Base-by-base conservation (phyloP, 2,888 invertebrate genomes). In the Megalurothrips usitatus region DNA sequence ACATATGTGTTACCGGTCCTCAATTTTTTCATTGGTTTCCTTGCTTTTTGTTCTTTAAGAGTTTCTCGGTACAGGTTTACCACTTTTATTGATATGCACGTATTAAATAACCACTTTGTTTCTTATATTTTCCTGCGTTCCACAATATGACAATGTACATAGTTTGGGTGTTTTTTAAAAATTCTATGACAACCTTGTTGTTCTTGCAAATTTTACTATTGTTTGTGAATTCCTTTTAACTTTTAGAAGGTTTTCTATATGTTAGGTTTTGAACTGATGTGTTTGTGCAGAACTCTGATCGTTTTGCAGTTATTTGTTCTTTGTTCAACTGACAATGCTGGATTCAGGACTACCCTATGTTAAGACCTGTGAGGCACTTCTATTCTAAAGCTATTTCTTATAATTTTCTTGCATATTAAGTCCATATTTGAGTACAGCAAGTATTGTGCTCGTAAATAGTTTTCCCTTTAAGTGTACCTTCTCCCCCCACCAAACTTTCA, bases 131-230 rank as follows among this genome's bases (percentile, higher is more conserved):
- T 58, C 58, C 58, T 58, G 58, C 17, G n/a, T 58, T 58, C 58
- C 58, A 58, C 58, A 58, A n/a, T 19, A 14, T 19, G 17, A 19
- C n/a, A 58, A n/a, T 58, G 58, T 58, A n/a, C 19, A n/a, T 17
- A 19, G 58, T 58, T 19, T 58, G n/a, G n/a, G 58, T 58, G n/a
- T 12, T 58, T 58, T 58, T 58, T 17, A 58, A 58, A 19, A n/a
- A 58, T 43, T 43, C 34, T 43, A 58, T 58, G 58, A 58, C 58
- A 19, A 58, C n/a, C 19, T 58, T 17, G 17, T 58, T 19, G 17
- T 19, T 58, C n/a, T 58, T 58, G 58, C 58, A 58, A 58, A 58
- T 58, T 58, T 58, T 58, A 58, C 58, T 58, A n/a, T 58, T 58
- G 58, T 58, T 58, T 58, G 58, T 58, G 58, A 58, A 58, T 6